phyloP scores from a whole-genome alignment of 2,888 invertebrate species.

The Lathronympha strigana region DNA sequence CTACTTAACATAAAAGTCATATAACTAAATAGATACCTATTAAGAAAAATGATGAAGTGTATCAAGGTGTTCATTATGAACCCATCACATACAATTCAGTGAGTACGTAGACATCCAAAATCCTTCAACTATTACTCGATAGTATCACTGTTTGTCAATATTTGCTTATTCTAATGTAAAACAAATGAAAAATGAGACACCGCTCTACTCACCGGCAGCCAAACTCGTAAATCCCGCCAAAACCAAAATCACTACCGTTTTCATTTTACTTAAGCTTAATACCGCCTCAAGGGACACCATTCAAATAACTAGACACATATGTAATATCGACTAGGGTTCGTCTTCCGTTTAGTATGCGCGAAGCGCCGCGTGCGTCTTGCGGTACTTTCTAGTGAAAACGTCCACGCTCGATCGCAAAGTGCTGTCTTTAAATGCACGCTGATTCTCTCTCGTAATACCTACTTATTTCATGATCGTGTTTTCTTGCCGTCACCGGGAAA shows the following conservation, averaged over 20 bases:
- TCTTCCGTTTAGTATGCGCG: slow-evolving; percentile 78
- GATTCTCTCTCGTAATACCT: slow-evolving; percentile 44
- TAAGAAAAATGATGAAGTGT: too few species aligned
- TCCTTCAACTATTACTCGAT: too few species aligned
- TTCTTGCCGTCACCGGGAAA: background rate
- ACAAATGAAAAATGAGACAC: background rate
- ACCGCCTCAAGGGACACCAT: slow-evolving; percentile 74
- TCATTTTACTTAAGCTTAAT: slow-evolving; percentile 63
- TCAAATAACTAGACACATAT: slow-evolving; percentile 73
- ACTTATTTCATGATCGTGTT: slow-evolving; percentile 7
- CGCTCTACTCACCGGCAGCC: slow-evolving; percentile 56
- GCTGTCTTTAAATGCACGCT: slow-evolving; percentile 61
- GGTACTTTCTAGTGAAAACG: slow-evolving; percentile 82
- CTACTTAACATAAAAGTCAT: too few species aligned
- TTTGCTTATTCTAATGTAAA: background rate
- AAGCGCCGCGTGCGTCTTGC: slow-evolving; percentile 73
- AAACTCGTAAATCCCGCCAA: slow-evolving; percentile 54
- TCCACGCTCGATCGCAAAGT: slow-evolving; percentile 57
- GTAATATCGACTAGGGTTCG: slow-evolving; percentile 66
- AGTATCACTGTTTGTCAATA: background rate
- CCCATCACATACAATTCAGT: too few species aligned
- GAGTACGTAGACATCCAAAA: too few species aligned
- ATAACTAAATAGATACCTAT: too few species aligned
- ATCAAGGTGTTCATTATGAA: too few species aligned
- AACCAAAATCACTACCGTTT: slow-evolving; percentile 58